A percentile compares a stretch with the other conserved stretches of the same genome.
Conservation (phyloP, 1,140 invertebrate genomes). For the Drosophila sturtevanti region DNA sequence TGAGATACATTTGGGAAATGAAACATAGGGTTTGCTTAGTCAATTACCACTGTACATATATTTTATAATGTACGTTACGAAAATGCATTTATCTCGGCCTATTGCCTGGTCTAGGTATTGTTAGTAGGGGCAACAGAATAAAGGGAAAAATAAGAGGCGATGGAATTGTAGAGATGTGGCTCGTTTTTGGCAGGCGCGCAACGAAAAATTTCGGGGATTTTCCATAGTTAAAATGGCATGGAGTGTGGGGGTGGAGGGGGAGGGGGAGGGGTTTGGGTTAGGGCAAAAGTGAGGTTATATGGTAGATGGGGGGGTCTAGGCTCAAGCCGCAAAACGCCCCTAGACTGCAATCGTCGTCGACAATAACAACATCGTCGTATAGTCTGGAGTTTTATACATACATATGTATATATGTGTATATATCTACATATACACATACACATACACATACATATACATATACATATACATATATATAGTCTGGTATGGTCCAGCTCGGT, state of each 20-base stretch:
- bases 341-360: conserved; percentile 23
- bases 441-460: no score
- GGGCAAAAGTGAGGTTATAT: conserved; percentile 1
- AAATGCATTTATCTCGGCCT: conserved; percentile 77
- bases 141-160: neutral
- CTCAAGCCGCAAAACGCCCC: conserved; percentile 48
- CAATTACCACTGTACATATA: conserved; percentile 29
- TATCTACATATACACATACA: no score
- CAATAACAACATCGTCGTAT: conserved; percentile 10
- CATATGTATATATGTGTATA: no score
- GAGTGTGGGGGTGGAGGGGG: neutral
- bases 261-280: neutral
- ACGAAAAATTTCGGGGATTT: conserved; percentile 52
- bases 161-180: conserved; percentile 33
- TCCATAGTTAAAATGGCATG: neutral
- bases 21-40: no score
- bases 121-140: neutral
- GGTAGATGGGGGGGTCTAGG: neutral
- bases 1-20: no score
- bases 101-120: conserved; percentile 34
- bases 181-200: conserved; percentile 57
- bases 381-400: conserved; percentile 9
- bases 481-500: neutral
- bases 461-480: neutral
- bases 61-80: conserved; percentile 68